Conservation (phyloP, 1,140 invertebrate species). For the Ruditapes philippinarum region DNA sequence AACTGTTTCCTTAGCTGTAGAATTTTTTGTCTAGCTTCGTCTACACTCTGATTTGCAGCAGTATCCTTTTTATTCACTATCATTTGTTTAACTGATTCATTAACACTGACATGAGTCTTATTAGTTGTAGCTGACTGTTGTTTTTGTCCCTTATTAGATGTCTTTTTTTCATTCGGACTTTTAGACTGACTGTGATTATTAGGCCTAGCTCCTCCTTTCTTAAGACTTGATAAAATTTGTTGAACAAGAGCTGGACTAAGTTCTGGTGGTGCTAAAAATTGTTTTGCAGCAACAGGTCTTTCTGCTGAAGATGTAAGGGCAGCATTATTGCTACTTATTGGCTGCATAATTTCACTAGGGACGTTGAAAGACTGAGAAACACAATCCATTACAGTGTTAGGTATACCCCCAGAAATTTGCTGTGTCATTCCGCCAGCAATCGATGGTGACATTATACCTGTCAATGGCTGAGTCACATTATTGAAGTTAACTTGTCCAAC, state of each 20-base stretch:
- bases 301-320: neutral
- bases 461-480: neutral
- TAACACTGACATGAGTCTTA: neutral
- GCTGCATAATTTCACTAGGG: neutral
- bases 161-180: neutral
- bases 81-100: neutral
- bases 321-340: neutral
- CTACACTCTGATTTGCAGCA: conserved; percentile 7
- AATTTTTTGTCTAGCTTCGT: conserved; percentile 52
- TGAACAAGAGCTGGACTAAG: conserved; percentile 61
- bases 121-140: neutral
- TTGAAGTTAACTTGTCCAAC: neutral
- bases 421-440: neutral
- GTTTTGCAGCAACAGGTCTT: neutral
- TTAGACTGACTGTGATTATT: neutral
- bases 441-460: neutral
- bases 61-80: neutral
- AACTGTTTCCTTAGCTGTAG: conserved; percentile 35
- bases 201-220: neutral
- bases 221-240: conserved; percentile 44
- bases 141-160: neutral
- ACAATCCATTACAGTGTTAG: neutral
- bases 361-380: neutral
- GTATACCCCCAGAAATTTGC: neutral
- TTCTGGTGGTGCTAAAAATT: conserved; percentile 45